Percentiles rank a stretch among this genome's conserved stretches.
These are phyloP conservation scores for Corydoras sp. DNA, from an alignment of 2,113 vertebrate species.

Conservation along the genomic window DNA sequence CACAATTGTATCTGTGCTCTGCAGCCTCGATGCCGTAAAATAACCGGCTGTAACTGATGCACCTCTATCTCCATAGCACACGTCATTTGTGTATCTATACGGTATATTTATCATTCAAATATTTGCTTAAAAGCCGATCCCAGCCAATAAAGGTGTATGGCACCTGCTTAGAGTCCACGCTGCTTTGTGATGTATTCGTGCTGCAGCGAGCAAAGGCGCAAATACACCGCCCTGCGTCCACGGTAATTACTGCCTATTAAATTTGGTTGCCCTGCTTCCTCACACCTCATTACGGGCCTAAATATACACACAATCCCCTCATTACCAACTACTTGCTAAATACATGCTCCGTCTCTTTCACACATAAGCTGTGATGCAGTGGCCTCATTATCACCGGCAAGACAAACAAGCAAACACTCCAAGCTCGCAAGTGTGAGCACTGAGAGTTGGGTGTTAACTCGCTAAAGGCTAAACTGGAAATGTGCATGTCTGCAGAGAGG, in stretches of 20 bases:
- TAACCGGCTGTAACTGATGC: too few species aligned
- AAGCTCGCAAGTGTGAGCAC: slow-evolving; percentile 9
- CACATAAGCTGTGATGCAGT: slow-evolving; percentile 34
- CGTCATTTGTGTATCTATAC: too few species aligned
- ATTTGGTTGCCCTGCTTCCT: slow-evolving; percentile 58
- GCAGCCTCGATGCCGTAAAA: too few species aligned
- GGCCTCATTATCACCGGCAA: slow-evolving; percentile 70
- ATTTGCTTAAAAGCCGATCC: not conserved
- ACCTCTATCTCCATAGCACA: too few species aligned
- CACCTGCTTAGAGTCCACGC: too few species aligned
- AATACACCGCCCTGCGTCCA: slow-evolving; percentile 45
- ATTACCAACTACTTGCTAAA: slow-evolving; percentile 58
- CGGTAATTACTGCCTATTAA: slow-evolving; percentile 68
- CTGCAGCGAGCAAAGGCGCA: slow-evolving; percentile 38
- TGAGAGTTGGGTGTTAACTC: slow-evolving; percentile 47
- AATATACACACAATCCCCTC: slow-evolving; percentile 52
- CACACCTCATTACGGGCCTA: slow-evolving; percentile 47
- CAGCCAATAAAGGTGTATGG: too few species aligned
- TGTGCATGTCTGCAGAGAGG: slow-evolving; percentile 12
- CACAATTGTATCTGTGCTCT: too few species aligned
- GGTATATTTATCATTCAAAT: too few species aligned
- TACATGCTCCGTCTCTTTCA: slow-evolving; percentile 28
- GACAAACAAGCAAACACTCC: slow-evolving; percentile 58
- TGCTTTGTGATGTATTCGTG: not conserved
- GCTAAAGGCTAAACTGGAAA: slow-evolving; percentile 31